Base-by-base conservation (phyloP, 1,140 invertebrate species). In the Pseudomyrmex flavicornis region DNA sequence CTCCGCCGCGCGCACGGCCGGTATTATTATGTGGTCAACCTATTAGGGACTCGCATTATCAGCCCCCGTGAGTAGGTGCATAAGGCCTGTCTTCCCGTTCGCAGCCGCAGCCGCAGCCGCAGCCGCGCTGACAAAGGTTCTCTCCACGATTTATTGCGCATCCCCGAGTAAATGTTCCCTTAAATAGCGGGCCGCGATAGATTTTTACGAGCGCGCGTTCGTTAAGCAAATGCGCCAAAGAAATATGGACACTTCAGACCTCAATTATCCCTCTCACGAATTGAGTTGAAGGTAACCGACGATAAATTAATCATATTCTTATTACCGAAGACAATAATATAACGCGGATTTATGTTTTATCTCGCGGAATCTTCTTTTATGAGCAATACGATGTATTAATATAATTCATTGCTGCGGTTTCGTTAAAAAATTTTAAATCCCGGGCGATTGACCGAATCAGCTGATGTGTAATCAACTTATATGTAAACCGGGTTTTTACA, bases 11-110 rank as follows among this genome's bases (percentile, higher is more conserved):
- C 82, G 85, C 52, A 74, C 69, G 48, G 48, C 48, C 26, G 66
- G 20, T 74, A 82, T 89, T 88, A 89, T 89, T 89, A 89, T 79
- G 88, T 85, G 88, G 86, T 89, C 87, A 84, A 79, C 80, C 87
- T 77, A 86, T 89, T 89, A 89, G 77, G 80, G 70, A 79, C 70
- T 74, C 22, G 75, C 44, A 89, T 83, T 89, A 89, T 89, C 76
- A 74, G 76, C 83, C 65, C 70, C 84, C 63, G 84, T 75, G 76
- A 83, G 84, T 87, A 87, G 85, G 66, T 87, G 58, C 73, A 66
- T 84, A 76, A 87, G 72, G 85, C 80, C 73, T 87, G 73, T n/a
- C 73, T 59, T 13, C 46, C 20, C 17, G 20, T 2, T 46, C 50
- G 35, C 35, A 0, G 35, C 35, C 5, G 5, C 26, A 5, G 35